phyloP scores from a whole-genome alignment of 2,797 vertebrate species.

The Microctenopoma stevenorrisi region DNA sequence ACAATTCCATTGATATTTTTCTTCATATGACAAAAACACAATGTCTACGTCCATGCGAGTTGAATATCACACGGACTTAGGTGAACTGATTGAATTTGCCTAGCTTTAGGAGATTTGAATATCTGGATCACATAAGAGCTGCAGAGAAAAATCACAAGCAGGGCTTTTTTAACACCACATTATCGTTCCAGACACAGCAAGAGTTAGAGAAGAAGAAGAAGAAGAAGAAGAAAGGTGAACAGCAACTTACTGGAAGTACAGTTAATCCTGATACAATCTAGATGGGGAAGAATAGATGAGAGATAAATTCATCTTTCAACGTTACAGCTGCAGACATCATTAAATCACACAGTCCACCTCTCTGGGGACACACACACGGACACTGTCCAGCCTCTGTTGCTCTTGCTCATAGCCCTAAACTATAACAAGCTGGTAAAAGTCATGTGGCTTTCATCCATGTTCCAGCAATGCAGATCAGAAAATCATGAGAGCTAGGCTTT shows the following conservation, averaged over 20 bases:
- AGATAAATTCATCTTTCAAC: slow-evolving; percentile 99
- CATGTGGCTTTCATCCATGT: slow-evolving; percentile 31
- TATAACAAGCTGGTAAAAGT: slow-evolving; percentile 50
- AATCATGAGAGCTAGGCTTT: slow-evolving; percentile 7
- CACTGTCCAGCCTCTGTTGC: slow-evolving; percentile 87
- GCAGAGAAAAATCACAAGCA: slow-evolving; percentile 47
- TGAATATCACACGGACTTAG: slow-evolving; percentile 44
- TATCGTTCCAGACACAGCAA: slow-evolving; percentile 43
- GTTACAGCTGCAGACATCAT: slow-evolving; percentile 99
- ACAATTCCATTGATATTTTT: slow-evolving; percentile 14
- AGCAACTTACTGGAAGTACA: slow-evolving; percentile 99
- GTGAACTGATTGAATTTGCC: slow-evolving; percentile 5
- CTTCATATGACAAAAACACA: slow-evolving; percentile 18
- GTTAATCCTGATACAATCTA: slow-evolving; percentile 99
- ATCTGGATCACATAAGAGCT: slow-evolving; percentile 21
- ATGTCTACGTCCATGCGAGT: slow-evolving; percentile 23
- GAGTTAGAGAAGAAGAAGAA: slow-evolving; percentile 57
- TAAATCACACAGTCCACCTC: slow-evolving; percentile 94
- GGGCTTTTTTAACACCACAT: slow-evolving; percentile 29
- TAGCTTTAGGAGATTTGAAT: slow-evolving; percentile 22
- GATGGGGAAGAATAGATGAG: slow-evolving; percentile 99
- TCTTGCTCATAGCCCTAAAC: slow-evolving; percentile 63
- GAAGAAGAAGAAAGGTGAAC: slow-evolving; percentile 88
- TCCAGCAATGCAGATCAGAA: slow-evolving; percentile 6
- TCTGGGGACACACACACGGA: slow-evolving; percentile 95